These are phyloP conservation scores for Scomber scombrus DNA, from an alignment of 2,113 vertebrate species.

Conservation along the genomic window DNA sequence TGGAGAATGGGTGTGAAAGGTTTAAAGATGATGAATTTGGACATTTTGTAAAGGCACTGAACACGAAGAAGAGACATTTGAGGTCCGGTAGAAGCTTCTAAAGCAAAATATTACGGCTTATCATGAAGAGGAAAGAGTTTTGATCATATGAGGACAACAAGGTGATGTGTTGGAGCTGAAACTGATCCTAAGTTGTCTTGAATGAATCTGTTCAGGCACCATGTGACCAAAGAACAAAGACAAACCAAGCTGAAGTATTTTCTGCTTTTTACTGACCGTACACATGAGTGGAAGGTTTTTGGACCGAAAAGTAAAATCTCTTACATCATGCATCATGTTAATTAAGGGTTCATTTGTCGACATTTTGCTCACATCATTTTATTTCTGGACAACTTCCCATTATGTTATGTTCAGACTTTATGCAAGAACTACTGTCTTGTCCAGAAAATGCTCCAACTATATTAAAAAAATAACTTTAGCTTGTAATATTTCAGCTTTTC, in stretches of 20 bases:
- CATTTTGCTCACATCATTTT: background rate
- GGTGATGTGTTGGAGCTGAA: background rate
- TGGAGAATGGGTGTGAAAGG: background rate
- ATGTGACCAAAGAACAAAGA: background rate
- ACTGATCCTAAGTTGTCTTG: too few species aligned
- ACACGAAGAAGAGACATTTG: constrained; percentile 1
- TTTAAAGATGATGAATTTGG: background rate
- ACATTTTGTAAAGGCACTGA: background rate
- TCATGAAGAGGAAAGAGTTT: background rate
- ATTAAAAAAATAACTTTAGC: background rate
- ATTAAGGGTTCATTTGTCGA: too few species aligned
- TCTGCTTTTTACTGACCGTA: background rate
- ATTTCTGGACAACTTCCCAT: background rate
- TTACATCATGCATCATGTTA: too few species aligned
- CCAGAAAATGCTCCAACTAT: background rate
- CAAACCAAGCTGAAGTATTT: background rate
- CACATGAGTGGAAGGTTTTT: too few species aligned
- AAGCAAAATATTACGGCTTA: constrained; percentile 14
- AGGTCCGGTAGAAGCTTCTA: constrained; percentile 12
- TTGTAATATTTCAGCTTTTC: constrained; percentile 3
- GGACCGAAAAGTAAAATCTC: too few species aligned
- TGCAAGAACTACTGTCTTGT: background rate
- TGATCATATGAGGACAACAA: background rate
- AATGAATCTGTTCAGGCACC: too few species aligned
- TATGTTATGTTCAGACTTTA: background rate